Conservation (phyloP, 1,140 invertebrate genomes). For the Himalopsyche phryganea region DNA sequence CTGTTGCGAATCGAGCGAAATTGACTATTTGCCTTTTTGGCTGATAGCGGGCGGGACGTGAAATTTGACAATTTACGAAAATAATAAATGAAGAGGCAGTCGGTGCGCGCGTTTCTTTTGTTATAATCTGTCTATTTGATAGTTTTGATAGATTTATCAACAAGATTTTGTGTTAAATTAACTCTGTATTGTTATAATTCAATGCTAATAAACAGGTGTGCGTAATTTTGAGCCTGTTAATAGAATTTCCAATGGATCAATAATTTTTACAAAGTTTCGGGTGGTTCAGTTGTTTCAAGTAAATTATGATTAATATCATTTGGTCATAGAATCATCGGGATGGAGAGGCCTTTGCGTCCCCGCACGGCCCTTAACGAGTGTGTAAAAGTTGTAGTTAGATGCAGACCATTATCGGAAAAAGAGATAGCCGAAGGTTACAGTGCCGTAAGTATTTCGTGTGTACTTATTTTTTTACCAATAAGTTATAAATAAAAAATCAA, state of each 20-base stretch:
- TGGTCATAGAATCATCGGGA: slow-evolving; percentile 9
- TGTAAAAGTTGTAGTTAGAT: slow-evolving; percentile 87
- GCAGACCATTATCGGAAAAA: slow-evolving; percentile 82
- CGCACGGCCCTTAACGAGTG: slow-evolving; percentile 63
- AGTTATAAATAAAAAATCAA: too few relatives aligned
- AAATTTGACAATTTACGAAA: slow-evolving; percentile 25
- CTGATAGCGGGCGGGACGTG: slow-evolving; percentile 21
- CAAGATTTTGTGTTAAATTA: slow-evolving; percentile 1
- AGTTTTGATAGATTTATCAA: slow-evolving; percentile 1
- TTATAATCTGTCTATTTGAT: slow-evolving; percentile 8
- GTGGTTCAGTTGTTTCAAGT: slow-evolving; percentile 8
- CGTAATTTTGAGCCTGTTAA: slow-evolving; percentile 14
- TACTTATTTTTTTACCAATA: not conserved
- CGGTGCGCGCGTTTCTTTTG: slow-evolving; percentile 17
- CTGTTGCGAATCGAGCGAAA: slow-evolving; percentile 3
- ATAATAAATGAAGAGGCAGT: slow-evolving; percentile 19
- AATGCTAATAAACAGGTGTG: slow-evolving; percentile 23
- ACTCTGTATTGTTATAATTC: not conserved
- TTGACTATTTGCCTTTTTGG: slow-evolving; percentile 1
- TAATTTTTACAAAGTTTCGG: slow-evolving; percentile 14
- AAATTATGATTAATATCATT: slow-evolving; percentile 10
- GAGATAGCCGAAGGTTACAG: slow-evolving; percentile 71
- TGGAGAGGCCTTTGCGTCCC: slow-evolving; percentile 40
- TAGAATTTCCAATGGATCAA: slow-evolving; percentile 19
- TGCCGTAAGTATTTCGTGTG: slow-evolving; percentile 51